These are phyloP conservation scores for Pseudanteris insignis DNA, from an alignment of 2,888 invertebrate species.

Conservation along the genomic window DNA sequence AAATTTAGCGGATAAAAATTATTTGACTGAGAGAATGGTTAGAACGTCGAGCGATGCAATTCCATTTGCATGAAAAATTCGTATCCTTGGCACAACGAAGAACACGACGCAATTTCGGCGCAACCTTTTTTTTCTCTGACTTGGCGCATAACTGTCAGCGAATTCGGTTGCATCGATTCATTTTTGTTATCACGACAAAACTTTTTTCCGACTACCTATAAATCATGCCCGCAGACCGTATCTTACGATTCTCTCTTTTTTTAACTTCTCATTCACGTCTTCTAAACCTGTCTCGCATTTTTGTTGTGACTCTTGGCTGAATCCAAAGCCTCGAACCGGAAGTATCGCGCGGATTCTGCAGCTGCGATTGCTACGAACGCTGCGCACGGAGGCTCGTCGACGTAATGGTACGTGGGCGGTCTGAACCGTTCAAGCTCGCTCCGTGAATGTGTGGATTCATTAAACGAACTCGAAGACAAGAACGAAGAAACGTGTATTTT, in stretches of 20 bases:
- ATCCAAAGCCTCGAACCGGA: slow-evolving; percentile 42
- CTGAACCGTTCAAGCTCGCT: slow-evolving; percentile 46
- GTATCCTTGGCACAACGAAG: too few relatives aligned
- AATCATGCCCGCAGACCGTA: slow-evolving; percentile 32
- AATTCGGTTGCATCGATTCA: slow-evolving; percentile 39
- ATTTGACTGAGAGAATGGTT: too few relatives aligned
- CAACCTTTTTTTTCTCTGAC: slow-evolving; percentile 18
- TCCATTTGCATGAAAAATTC: too few relatives aligned
- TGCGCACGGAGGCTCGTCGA: slow-evolving; percentile 43
- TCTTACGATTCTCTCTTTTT: slow-evolving; percentile 18
- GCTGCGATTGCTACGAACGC: slow-evolving; percentile 26
- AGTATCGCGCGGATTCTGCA: slow-evolving; percentile 46
- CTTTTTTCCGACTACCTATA: slow-evolving; percentile 36
- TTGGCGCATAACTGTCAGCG: slow-evolving; percentile 35
- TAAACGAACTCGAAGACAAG: slow-evolving; percentile 51
- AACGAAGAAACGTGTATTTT: slow-evolving; percentile 57
- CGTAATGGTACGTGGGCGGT: slow-evolving; percentile 55
- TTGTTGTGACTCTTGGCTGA: slow-evolving; percentile 34
- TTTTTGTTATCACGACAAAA: slow-evolving; percentile 43
- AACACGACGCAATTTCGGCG: too few relatives aligned
- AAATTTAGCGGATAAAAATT: too few relatives aligned
- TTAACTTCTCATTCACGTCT: slow-evolving; percentile 19
- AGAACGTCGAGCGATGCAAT: too few relatives aligned
- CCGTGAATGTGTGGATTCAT: slow-evolving; percentile 49
- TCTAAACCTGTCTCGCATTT: slow-evolving; percentile 41